phyloP scores from a whole-genome alignment of 2,888 invertebrate species.

The Andricus quercusramuli region DNA sequence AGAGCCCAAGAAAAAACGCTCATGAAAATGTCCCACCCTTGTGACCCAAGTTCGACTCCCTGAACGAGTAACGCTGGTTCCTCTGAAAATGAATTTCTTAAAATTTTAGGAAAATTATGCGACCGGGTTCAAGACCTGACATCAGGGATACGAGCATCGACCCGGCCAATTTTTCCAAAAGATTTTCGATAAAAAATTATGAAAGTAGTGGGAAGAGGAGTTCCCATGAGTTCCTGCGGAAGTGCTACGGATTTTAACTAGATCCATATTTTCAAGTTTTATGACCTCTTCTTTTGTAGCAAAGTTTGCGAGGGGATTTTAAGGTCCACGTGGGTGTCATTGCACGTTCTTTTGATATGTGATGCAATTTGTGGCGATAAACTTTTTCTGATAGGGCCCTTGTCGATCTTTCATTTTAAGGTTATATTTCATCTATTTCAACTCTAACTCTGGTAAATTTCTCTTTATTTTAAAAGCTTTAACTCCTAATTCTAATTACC shows the following conservation, averaged over 20 bases:
- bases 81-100: slow-evolving; percentile 23
- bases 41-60: slow-evolving; percentile 42
- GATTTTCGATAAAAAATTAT: background rate
- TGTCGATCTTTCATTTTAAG: slow-evolving; percentile 18
- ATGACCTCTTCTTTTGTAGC: background rate
- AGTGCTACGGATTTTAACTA: background rate
- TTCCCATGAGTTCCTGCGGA: background rate
- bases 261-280: slow-evolving; percentile 28
- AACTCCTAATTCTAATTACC: too few relatives aligned
- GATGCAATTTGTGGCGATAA: slow-evolving; percentile 1
- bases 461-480: too few relatives aligned
- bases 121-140: background rate
- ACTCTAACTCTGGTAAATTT: background rate
- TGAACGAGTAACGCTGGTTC: slow-evolving; percentile 55
- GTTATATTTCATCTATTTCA: slow-evolving; percentile 1
- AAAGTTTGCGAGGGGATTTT: background rate
- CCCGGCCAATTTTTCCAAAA: background rate
- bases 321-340: background rate
- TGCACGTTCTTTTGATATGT: background rate
- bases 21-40: slow-evolving; percentile 33
- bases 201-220: background rate
- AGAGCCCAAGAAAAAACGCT: background rate
- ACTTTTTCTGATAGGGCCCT: background rate
- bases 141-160: background rate
- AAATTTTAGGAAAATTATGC: slow-evolving; percentile 2